Evolutionary conservation across 1,140 invertebrate genomes (phyloP).

Genomic region (Nasonia giraulti): DNA sequence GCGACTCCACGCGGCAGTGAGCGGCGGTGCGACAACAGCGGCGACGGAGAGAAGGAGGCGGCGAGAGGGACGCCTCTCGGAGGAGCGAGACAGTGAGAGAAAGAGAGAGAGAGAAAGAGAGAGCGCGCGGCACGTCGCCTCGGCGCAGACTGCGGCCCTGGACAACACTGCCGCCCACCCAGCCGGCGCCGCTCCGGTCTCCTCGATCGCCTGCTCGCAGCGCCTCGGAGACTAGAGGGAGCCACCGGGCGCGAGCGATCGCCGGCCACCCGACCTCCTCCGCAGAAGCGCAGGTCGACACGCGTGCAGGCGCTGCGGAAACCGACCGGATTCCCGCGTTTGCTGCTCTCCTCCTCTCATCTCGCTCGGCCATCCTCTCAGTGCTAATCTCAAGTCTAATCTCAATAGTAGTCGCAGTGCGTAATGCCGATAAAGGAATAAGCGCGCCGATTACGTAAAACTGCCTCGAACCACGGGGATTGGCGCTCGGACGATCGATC

Average conservation of each 20-base stretch:
- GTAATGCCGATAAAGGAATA: too few relatives aligned
- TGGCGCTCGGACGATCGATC: too few relatives aligned
- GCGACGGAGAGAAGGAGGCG: background rate
- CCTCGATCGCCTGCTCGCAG: background rate
- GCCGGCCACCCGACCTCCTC: background rate
- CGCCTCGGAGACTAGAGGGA: background rate
- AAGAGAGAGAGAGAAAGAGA: background rate
- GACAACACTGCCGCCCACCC: slow-evolving; percentile 69
- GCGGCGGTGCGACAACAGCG: too few relatives aligned
- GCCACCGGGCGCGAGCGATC: background rate
- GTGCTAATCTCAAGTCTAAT: too few relatives aligned
- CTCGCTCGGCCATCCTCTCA: too few relatives aligned
- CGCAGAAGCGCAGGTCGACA: too few relatives aligned
- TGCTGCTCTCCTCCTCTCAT: too few relatives aligned
- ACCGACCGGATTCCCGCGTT: too few relatives aligned
- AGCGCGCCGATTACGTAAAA: too few relatives aligned
- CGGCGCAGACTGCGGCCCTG: slow-evolving; percentile 61
- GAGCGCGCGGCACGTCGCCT: background rate
- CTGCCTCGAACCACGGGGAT: too few relatives aligned
- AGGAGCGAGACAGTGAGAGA: background rate
- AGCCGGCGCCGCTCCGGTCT: slow-evolving; percentile 51
- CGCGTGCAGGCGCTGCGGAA: background rate
- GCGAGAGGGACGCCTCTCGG: background rate
- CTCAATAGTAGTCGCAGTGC: too few relatives aligned
- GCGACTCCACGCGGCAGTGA: background rate